Evolutionary conservation across 2,797 vertebrate genomes (phyloP), one percentile per base, ranked within the genome.

Genomic region (Clarias pachynema): DNA sequence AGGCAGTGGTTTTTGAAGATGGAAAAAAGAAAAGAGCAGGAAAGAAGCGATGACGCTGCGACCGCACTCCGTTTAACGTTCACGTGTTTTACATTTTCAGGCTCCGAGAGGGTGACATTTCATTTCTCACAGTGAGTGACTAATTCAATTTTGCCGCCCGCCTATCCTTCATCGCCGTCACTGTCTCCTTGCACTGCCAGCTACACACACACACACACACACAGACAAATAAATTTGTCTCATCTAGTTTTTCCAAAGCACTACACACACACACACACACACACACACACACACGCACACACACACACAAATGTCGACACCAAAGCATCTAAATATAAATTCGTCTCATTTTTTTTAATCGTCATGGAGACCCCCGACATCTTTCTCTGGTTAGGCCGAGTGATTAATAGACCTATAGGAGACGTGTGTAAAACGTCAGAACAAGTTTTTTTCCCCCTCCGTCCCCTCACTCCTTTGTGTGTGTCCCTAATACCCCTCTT

Each of bases 81-180:
- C 93, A 94, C 92, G 90, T 95, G 95, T 95, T 96, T 94, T 93
- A 91, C 92, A 95, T 95, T 94, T 95, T 86, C 88, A 87, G 75
- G 84, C 92, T 93, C 89, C 83, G 91, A 88, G 89, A 91, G 90
- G 91, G 92, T 95, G 94, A 94, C 94, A 94, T 95, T 94, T 95
- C 92, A 94, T 93, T 94, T 93, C 93, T 94, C 91, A 92, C 87
- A 86, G 86, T 82, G 81, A 93, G 91, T 93, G 90, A 90, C 91
- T 95, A 94, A 95, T 95, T 95, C 91, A 94, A 95, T 95, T 94
- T 94, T 91, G 91, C 92, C 91, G 87, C 88, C 91, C 91, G 91
- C 89, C 79, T 93, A 91, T 92, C 93, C 92, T 89, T 92, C 92
- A 94, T 95, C 92, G 62, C 86, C 79, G 79, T 81, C 83, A 72